Conservation (phyloP, 2,113 vertebrate species). For the Etia nguti region DNA sequence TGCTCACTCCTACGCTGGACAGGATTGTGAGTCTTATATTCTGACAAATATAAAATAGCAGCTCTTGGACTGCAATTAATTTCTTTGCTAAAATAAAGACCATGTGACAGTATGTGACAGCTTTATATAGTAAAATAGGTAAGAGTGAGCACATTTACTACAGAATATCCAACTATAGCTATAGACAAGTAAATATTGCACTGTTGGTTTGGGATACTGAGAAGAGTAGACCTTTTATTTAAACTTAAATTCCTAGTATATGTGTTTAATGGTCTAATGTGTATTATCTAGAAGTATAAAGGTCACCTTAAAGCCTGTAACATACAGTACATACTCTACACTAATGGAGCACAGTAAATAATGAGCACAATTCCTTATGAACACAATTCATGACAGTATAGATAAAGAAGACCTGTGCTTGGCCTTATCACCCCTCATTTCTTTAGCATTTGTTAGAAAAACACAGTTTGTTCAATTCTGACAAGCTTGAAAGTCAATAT, state of each 20-base stretch:
- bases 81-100: neutral
- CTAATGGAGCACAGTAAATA: too few species aligned
- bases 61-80: neutral
- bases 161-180: neutral
- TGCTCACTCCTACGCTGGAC: constrained; percentile 43
- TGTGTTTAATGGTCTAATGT: neutral
- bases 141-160: neutral
- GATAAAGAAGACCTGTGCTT: neutral
- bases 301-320: too few species aligned
- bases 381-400: neutral
- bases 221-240: neutral
- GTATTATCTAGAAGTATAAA: neutral
- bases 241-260: neutral
- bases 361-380: too few species aligned
- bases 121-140: neutral
- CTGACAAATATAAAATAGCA: constrained; percentile 12
- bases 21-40: constrained; percentile 16
- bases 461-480: neutral
- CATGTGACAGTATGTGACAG: neutral
- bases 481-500: neutral
- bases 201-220: neutral
- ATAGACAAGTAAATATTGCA: neutral
- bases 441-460: neutral
- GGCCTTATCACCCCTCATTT: neutral
- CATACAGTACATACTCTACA: too few species aligned